Base-by-base conservation (phyloP, 2,888 invertebrate species). In the Panopea generosa region DNA sequence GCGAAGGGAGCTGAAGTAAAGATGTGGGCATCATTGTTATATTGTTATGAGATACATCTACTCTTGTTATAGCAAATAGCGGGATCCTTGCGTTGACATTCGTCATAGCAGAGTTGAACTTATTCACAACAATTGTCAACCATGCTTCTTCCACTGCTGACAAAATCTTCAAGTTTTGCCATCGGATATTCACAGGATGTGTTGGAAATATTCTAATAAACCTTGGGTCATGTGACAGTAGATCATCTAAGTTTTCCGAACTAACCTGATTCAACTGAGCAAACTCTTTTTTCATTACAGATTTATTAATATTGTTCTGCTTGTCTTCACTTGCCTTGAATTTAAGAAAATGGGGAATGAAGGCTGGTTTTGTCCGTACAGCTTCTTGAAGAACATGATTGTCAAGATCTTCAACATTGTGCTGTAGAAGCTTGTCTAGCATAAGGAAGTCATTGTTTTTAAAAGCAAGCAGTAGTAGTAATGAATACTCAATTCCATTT, bases 1-100 rank as follows among this genome's bases (percentile, higher is more conserved):
- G 92, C 33, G 96, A 96, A 4, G 88, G 89, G 33, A 92, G 77
- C 47, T 96, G 95, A 92, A 99, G 98, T 56, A 99, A 94, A 68
- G 96, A 95, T 0, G 95, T 93, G 0, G 99, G 99, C 84, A 99
- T 92, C 27, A 80, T 63, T 1, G 94, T 94, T 0, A 99, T 94
- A 71, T 95, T 95, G 93, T 99, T 99, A 91, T 96, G 96, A 7
- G 98, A 98, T 49, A 99, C 94, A 92, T 99, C 99, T 27, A 99
- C 94, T 45, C 98, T 94, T 0, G 99, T 99, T 71, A 99, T 96
- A 0, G 98, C 98, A 88, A 96, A 96, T n/a, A 98, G 93, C 0
- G 97, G 95, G 49, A 81, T 94, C 94, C 83, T 95, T 94, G 77
- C 94, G 93, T 3, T 95, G 7, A 95, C 95, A 60, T 96, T 94